These are phyloP conservation scores for Alca torda DNA, from an alignment of 2,797 vertebrate genomes.

Conservation along the genomic window DNA sequence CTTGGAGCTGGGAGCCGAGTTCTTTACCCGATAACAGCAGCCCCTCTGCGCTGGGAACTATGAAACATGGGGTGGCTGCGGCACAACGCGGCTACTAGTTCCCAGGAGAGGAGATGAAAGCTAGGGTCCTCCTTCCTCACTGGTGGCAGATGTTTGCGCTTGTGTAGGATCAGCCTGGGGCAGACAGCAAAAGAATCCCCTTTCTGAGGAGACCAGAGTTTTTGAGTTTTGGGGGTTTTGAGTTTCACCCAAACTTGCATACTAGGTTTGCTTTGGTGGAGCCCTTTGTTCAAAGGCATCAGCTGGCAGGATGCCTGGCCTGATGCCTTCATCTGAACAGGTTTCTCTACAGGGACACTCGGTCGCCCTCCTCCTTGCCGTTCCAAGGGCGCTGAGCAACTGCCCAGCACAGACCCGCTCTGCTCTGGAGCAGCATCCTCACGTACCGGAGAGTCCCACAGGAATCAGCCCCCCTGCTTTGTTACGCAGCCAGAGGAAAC, in stretches of 20 bases:
- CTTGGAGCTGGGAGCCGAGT: background rate
- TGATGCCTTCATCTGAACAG: background rate
- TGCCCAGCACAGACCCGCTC: accelerated
- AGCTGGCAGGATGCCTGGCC: background rate
- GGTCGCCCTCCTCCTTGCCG: background rate
- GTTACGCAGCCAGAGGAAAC: accelerated
- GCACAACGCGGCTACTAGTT: background rate
- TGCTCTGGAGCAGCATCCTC: background rate
- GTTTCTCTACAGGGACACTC: background rate
- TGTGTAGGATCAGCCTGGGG: background rate
- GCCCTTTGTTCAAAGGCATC: background rate
- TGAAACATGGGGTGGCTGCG: accelerated
- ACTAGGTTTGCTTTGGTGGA: background rate
- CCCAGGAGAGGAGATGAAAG: background rate
- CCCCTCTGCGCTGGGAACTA: background rate
- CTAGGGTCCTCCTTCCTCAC: background rate
- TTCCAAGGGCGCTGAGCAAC: background rate
- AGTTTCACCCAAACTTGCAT: background rate
- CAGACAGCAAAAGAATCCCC: background rate
- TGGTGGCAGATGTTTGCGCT: background rate
- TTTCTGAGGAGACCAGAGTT: too few species aligned
- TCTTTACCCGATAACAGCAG: background rate
- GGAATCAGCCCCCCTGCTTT: background rate
- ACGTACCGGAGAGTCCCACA: accelerated
- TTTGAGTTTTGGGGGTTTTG: background rate